Conservation (phyloP, 2,113 vertebrate genomes). For the Xiphophorus hellerii region DNA sequence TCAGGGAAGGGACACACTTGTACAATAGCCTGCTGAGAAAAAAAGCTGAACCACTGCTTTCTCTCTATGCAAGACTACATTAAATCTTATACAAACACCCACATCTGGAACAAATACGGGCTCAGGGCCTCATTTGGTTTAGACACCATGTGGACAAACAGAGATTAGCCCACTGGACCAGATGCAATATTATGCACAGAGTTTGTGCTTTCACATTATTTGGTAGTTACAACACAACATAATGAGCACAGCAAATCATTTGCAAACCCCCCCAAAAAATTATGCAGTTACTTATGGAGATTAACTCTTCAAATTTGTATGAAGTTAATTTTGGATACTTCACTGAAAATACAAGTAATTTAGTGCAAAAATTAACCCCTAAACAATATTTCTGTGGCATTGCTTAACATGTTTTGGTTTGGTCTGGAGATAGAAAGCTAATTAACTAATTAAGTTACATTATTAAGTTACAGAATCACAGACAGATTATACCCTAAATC, state of each 20-base stretch:
- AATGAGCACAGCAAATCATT: not conserved
- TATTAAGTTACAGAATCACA: no score
- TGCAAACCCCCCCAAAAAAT: not conserved
- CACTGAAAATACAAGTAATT: not conserved
- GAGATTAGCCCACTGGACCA: constrained; percentile 40
- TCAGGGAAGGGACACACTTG: not conserved
- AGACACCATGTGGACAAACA: constrained; percentile 33
- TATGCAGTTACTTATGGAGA: not conserved
- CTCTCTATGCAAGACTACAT: not conserved
- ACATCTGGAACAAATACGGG: constrained; percentile 29
- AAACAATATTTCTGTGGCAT: not conserved
- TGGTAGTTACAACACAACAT: constrained; percentile 6
- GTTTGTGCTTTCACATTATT: constrained; percentile 10
- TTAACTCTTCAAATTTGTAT: not conserved
- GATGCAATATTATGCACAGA: constrained; percentile 1
- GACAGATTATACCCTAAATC: no score
- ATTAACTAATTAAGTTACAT: not conserved
- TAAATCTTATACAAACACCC: constrained; percentile 20
- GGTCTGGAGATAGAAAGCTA: not conserved
- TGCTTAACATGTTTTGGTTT: not conserved
- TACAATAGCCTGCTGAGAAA: not conserved
- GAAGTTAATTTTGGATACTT: not conserved
- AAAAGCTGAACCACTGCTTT: constrained; percentile 6
- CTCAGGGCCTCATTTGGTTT: constrained; percentile 11
- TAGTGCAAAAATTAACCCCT: not conserved